A percentile compares a stretch with the other conserved stretches of the same genome.
These are phyloP conservation scores for Cheilinus undulatus DNA, from an alignment of 2,113 vertebrate genomes.

Conservation along the genomic window DNA sequence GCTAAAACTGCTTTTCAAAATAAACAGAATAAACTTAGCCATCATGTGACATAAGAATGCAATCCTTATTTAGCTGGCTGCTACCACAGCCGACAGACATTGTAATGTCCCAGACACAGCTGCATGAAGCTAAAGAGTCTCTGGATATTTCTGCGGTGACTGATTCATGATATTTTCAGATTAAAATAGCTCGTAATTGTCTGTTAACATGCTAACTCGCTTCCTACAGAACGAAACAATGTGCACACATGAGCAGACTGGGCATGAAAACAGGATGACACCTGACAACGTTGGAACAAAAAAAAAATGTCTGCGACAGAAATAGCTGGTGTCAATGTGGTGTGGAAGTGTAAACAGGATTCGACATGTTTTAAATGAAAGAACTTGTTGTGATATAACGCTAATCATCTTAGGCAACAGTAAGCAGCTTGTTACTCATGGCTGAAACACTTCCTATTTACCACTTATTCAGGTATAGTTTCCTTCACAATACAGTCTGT, in stretches of 20 bases:
- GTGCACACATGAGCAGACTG: conserved; percentile 39
- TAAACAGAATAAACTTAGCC: conserved; percentile 21
- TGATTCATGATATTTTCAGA: conserved; percentile 45
- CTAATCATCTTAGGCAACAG: conserved; percentile 66
- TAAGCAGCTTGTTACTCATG: conserved; percentile 66
- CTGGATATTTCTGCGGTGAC: conserved; percentile 47
- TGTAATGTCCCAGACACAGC: conserved; percentile 57
- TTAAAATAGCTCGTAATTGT: conserved; percentile 67
- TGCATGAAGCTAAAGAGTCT: conserved; percentile 46
- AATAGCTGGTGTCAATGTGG: conserved; percentile 17
- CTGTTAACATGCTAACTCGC: conserved; percentile 45
- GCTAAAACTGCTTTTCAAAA: conserved; percentile 25
- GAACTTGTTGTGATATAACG: conserved; percentile 59
- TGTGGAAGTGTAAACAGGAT: conserved; percentile 76
- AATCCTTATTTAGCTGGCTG: conserved; percentile 20
- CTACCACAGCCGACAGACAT: not conserved
- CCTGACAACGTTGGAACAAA: conserved; percentile 76
- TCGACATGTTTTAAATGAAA: conserved; percentile 69
- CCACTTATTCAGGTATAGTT: conserved; percentile 31
- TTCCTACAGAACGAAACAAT: conserved; percentile 73
- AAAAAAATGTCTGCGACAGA: conserved; percentile 39
- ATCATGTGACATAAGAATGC: conserved; percentile 14
- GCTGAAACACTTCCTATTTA: conserved; percentile 69
- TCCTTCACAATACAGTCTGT: conserved; percentile 55
- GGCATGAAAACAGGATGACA: conserved; percentile 83